Evolutionary conservation across 1,140 invertebrate genomes (phyloP).

Genomic region (Aphis gossypii): DNA sequence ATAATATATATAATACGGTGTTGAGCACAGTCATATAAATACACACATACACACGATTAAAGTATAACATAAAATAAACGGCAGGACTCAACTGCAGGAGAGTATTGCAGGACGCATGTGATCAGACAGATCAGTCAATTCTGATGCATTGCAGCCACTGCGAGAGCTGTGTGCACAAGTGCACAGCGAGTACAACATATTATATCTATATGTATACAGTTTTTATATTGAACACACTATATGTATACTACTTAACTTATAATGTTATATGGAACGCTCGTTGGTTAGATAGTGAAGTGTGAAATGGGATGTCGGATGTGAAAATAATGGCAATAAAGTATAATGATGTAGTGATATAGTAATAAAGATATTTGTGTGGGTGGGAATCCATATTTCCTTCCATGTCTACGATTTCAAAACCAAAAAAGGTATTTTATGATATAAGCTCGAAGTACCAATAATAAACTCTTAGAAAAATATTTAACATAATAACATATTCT

Average conservation of each 20-base stretch:
- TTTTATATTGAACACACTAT: not conserved
- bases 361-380: not conserved
- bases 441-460: not conserved
- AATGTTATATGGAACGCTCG: not conserved
- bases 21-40: not conserved
- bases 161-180: too few species aligned
- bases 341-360: not conserved
- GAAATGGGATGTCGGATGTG: too few species aligned
- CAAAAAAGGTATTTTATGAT: not conserved
- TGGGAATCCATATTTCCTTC: too few species aligned
- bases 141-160: too few species aligned
- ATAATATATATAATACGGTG: not conserved
- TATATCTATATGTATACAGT: not conserved
- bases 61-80: not conserved
- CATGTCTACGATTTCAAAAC: too few species aligned
- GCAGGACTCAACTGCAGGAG: not conserved
- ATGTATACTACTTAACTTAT: not conserved
- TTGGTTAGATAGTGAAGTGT: not conserved
- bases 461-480: not conserved
- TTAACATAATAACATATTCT: not conserved
- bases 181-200: not conserved
- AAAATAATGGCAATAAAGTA: not conserved
- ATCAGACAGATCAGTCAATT: not conserved
- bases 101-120: not conserved
- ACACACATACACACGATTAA: not conserved